A percentile compares a stretch with the other conserved stretches of the same genome.
These are phyloP conservation scores for Gila orcuttii DNA, from an alignment of 2,113 vertebrate species.

Conservation along the genomic window DNA sequence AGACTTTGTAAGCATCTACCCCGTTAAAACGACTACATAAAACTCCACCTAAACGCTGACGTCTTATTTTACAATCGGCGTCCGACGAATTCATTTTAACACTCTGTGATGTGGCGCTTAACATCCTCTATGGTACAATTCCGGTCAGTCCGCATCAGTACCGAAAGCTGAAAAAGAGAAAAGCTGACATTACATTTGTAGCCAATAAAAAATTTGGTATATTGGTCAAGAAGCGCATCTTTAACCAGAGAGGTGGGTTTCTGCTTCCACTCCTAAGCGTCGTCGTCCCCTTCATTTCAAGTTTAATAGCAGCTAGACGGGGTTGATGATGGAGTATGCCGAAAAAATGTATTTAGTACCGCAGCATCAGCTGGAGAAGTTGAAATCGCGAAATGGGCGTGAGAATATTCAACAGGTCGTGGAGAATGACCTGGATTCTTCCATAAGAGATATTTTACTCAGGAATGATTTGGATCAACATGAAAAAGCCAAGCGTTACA, in stretches of 20 bases:
- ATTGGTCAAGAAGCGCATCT: not conserved
- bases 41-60: not conserved
- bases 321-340: not conserved
- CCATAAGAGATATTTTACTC: conserved; percentile 7
- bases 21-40: not conserved
- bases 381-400: not conserved
- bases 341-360: not conserved
- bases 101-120: too few relatives aligned
- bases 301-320: not conserved
- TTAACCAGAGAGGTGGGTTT: not conserved
- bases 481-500: not conserved
- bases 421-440: too few relatives aligned
- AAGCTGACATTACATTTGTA: not conserved
- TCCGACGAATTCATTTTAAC: not conserved
- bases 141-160: not conserved
- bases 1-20: not conserved
- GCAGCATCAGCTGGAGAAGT: not conserved
- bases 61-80: not conserved
- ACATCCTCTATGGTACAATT: too few relatives aligned
- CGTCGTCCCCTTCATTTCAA: not conserved
- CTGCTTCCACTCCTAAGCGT: not conserved
- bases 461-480: not conserved
- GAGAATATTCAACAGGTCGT: too few relatives aligned
- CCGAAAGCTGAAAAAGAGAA: not conserved
- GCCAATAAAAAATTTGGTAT: not conserved